These are phyloP conservation scores for Hypothenemus hampei DNA, from an alignment of 1,140 invertebrate genomes.

Conservation along the genomic window DNA sequence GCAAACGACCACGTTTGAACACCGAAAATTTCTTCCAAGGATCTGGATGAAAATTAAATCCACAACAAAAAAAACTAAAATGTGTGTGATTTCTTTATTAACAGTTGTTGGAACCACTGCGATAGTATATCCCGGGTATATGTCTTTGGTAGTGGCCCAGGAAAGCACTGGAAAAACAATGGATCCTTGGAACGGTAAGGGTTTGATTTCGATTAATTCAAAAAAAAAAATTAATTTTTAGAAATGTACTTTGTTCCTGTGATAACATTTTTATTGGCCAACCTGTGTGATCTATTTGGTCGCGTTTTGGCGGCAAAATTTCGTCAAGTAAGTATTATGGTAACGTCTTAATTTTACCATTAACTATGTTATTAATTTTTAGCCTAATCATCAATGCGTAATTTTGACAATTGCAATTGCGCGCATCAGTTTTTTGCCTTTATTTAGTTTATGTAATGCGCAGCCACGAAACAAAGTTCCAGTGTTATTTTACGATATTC, in stretches of 20 bases:
- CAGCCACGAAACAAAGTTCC: slow-evolving; percentile 29
- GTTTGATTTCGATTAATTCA: neutral
- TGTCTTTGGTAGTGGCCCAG: slow-evolving; percentile 24
- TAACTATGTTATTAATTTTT: slow-evolving; percentile 14
- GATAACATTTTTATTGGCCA: slow-evolving; percentile 27
- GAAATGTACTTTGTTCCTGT: slow-evolving; percentile 32
- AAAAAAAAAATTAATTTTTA: slow-evolving; percentile 12
- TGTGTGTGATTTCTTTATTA: slow-evolving; percentile 17
- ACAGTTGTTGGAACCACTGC: slow-evolving; percentile 27
- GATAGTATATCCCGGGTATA: slow-evolving; percentile 30
- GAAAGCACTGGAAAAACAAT: slow-evolving; percentile 13
- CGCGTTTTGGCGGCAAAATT: slow-evolving; percentile 24
- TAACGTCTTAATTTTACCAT: neutral
- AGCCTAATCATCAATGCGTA: slow-evolving; percentile 25
- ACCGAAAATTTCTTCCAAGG: slow-evolving; percentile 7
- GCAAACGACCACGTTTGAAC: neutral
- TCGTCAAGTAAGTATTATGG: slow-evolving; percentile 18
- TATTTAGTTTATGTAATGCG: slow-evolving; percentile 31
- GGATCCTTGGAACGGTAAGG: slow-evolving; percentile 25
- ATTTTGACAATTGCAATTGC: slow-evolving; percentile 19
- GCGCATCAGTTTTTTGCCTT: slow-evolving; percentile 26
- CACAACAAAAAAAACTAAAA: neutral
- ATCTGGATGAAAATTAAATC: slow-evolving; percentile 12
- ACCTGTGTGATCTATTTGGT: slow-evolving; percentile 25
- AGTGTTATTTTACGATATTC: slow-evolving; percentile 25